Evolutionary conservation across 1,140 invertebrate species (phyloP).

Genomic region (Cydia splendana): DNA sequence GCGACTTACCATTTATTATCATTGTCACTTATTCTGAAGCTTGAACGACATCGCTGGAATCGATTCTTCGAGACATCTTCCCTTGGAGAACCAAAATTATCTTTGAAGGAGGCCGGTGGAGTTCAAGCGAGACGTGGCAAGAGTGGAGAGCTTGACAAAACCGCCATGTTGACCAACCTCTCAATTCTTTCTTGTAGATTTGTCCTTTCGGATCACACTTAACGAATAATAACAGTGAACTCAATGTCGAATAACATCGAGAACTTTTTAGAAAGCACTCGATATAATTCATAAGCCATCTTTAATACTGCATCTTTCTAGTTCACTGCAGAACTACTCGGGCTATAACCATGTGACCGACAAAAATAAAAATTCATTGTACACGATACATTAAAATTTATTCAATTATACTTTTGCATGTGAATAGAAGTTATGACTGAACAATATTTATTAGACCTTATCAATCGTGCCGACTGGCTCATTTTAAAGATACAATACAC

Average conservation of each 20-base stretch:
- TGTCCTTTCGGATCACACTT: not conserved
- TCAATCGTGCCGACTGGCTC: slow-evolving; percentile 1
- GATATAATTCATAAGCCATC: slow-evolving; percentile 1
- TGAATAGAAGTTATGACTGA: slow-evolving; percentile 6
- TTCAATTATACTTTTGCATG: slow-evolving; percentile 13
- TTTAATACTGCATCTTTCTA: not conserved
- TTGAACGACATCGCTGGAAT: slow-evolving; percentile 27
- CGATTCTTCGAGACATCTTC: slow-evolving; percentile 37
- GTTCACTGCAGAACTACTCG: not conserved
- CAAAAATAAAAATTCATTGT: slow-evolving; percentile 10
- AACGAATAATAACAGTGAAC: not conserved
- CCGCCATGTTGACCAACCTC: not conserved
- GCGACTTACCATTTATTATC: slow-evolving; percentile 51
- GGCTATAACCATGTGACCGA: not conserved
- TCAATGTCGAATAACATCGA: not conserved
- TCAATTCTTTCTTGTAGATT: not conserved
- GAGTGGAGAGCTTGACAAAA: not conserved
- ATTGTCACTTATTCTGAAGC: slow-evolving; percentile 25
- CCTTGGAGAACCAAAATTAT: slow-evolving; percentile 15
- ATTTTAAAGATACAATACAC: not conserved
- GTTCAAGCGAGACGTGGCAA: slow-evolving; percentile 17
- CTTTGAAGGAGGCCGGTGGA: slow-evolving; percentile 1
- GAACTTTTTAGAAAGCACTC: not conserved
- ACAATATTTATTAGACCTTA: slow-evolving; percentile 5
- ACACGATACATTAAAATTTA: slow-evolving; percentile 8